Evolutionary conservation across 1,140 invertebrate species (phyloP), one percentile per base, ranked within the genome.

Genomic region (Conus betulinus): DNA sequence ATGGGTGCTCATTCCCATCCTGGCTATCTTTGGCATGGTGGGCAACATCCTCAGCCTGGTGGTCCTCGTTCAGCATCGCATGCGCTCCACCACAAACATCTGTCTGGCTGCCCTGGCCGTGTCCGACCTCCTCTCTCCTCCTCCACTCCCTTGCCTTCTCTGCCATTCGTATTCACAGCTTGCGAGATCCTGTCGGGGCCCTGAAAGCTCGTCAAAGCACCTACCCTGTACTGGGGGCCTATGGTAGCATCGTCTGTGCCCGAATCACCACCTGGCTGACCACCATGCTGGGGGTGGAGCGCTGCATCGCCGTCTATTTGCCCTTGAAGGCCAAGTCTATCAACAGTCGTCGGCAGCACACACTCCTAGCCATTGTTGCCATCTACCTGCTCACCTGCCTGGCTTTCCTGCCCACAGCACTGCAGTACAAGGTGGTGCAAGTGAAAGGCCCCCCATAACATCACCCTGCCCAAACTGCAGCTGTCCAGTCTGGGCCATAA

Each of bases 241-340:
- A 93, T 82, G 89, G 89, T 10, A 94, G 92, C 88, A 90, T 93
- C 67, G 93, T 93, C 3, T 91, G 92, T 13, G 93, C 91, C 17
- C 71, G 93, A 39, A 93, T 94, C 83, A 93, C 93, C 39, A 92
- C 93, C 20, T 88, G 91, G 78, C 83, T 94, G 63, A 93, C 93
- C 6, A 91, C 91, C 51, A 81, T 94, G 71, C 86, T 94, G 15
- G 93, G 92, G 57, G 79, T 92, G 63, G 93, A 94, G 89, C 90
- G 93, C 51, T 93, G 93, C 55, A 90, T 94, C 17, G 93, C 93
- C 51, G 93, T 94, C 15, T 92, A 92, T 86, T 92, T 91, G 82
- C 93, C 93, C 81, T 93, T 94, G 89, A 91, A 91, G 85, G 93
- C 92, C 20, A 91, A 88, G 88, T 71, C 87, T 3, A 91, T 93